Percentiles rank a stretch among this genome's conserved stretches.
These are phyloP conservation scores for Helostoma temminkii DNA, from an alignment of 2,797 vertebrate genomes.

Conservation along the genomic window DNA sequence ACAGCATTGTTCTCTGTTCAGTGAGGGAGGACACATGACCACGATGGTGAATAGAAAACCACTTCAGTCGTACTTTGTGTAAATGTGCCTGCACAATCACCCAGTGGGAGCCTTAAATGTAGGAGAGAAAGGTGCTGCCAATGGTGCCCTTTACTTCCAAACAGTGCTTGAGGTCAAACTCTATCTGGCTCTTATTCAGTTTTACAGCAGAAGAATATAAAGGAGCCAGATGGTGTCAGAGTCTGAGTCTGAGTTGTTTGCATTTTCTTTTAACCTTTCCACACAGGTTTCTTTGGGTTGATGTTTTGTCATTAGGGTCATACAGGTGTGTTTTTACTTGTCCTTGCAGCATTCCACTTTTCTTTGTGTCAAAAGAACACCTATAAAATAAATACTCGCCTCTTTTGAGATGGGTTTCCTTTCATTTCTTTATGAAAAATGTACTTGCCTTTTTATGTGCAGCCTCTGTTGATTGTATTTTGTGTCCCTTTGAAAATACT, in stretches of 20 bases:
- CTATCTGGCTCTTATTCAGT: background rate
- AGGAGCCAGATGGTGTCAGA: conserved; percentile 18
- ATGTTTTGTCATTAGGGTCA: conserved; percentile 27
- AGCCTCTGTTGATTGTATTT: conserved; percentile 10
- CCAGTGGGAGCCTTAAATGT: background rate
- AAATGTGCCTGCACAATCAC: background rate
- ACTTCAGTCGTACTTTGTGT: background rate
- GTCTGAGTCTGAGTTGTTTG: conserved; percentile 16
- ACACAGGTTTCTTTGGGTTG: background rate
- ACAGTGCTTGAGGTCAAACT: conserved; percentile 3
- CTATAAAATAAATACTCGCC: background rate
- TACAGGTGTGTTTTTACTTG: background rate
- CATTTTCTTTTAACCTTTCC: conserved; percentile 39
- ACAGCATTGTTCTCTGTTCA: background rate
- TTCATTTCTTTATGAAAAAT: conserved; percentile 31
- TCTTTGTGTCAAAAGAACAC: conserved; percentile 9
- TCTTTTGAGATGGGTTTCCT: conserved; percentile 23
- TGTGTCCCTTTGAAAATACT: conserved; percentile 9
- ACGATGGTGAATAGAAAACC: background rate
- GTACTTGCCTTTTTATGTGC: background rate
- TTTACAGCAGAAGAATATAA: conserved; percentile 22
- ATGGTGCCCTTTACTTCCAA: conserved; percentile 19
- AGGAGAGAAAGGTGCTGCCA: background rate
- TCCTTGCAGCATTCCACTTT: conserved; percentile 11
- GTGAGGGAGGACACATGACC: background rate